These are phyloP conservation scores for Drosophila nasuta DNA, from an alignment of 1,140 invertebrate species.

Conservation along the genomic window DNA sequence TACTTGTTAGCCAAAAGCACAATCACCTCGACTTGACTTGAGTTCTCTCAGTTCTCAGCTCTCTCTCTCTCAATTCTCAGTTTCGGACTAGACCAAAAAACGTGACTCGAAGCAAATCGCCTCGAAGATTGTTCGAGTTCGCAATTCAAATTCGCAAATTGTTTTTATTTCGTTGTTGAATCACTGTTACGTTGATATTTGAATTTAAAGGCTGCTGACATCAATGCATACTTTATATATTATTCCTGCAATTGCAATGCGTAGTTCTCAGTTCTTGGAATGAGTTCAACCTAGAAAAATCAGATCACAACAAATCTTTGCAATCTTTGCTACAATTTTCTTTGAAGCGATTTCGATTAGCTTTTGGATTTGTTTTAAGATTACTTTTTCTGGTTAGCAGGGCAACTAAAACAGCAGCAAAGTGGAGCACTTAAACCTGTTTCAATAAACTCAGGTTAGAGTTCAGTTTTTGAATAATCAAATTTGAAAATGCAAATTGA, in stretches of 20 bases:
- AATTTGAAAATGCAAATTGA: too few species aligned
- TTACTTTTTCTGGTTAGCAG: too few species aligned
- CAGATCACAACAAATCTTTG: too few species aligned
- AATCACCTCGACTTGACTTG: constrained; percentile 68
- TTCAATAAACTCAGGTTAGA: too few species aligned
- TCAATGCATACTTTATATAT: constrained; percentile 60
- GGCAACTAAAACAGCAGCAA: too few species aligned
- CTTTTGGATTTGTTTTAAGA: too few species aligned
- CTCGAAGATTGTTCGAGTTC: constrained; percentile 25
- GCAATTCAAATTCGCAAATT: constrained; percentile 70
- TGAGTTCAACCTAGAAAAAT: not conserved
- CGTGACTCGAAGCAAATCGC: constrained; percentile 76
- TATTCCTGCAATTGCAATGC: not conserved
- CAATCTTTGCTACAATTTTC: too few species aligned
- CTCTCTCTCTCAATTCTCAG: not conserved
- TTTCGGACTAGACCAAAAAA: constrained; percentile 48
- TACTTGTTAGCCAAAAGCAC: constrained; percentile 75
- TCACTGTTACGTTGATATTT: constrained; percentile 56
- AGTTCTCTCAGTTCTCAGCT: constrained; percentile 1
- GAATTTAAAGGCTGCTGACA: constrained; percentile 56
- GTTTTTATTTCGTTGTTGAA: constrained; percentile 33
- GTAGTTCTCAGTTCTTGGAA: constrained; percentile 2
- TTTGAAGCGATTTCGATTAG: too few species aligned
- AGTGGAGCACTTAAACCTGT: too few species aligned
- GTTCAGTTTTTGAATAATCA: too few species aligned